Evolutionary conservation across 1,140 invertebrate genomes (phyloP), one percentile per base, ranked within the genome.

Genomic region (Mamestra configurata): DNA sequence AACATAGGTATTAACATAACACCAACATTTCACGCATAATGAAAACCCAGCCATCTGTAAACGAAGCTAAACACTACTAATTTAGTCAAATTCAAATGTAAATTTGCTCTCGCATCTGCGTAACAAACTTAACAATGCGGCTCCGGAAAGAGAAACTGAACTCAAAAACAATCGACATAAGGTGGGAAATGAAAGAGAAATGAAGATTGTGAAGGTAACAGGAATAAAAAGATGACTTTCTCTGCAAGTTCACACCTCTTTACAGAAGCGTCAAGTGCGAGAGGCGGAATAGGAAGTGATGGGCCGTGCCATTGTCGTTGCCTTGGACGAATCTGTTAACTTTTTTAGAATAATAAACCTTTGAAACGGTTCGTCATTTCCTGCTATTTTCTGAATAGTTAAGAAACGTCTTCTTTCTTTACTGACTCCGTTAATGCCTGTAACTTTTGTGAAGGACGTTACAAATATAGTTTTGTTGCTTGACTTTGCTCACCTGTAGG

Each of bases 241-340:
- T 73, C 83, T 82, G n/a, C 70, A 82, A 82, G 83, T 86, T 85
- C 85, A 86, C 85, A 86, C 85, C 66, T 86, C 80, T 86, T 86
- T 86, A 59, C 51, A n/a, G 43, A 20, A 73, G 27, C 46, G 49
- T 80, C 75, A 79, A 80, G 66, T 70, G 61, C 51, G 46, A 66
- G 46, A 59, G 35, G 35, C 80, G 83, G 81, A 84, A 86, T 75
- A 51, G 78, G 84, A 85, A 85, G 68, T 43, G 51, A 43, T 43
- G 37, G 11, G 15, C 2, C 11, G 37, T 18, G 61, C 35, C 18
- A 35, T 37, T 64, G 59, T 64, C 31, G 27, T 66, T 64, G n/a
- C 59, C 35, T 66, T 66, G 61, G 40, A 40, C 61, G 35, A 8
- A 66, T 66, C 61, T 57, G 22, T 13, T 13, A 22, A 66, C 18